Evolutionary conservation across 2,113 vertebrate genomes (phyloP).

Genomic region (Cryptomyrus ogoouensis): DNA sequence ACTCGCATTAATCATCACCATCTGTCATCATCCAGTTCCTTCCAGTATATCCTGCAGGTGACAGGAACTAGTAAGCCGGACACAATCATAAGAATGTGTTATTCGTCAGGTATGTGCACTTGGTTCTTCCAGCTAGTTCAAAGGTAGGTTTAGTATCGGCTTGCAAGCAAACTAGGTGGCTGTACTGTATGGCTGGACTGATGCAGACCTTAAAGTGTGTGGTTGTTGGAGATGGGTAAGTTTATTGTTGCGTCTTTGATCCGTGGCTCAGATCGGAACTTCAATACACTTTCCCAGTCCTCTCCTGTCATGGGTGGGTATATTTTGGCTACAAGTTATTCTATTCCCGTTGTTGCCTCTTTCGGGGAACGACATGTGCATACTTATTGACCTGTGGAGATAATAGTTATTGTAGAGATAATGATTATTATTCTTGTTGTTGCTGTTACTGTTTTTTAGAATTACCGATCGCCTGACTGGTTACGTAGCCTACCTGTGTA

Average conservation of each 20-base stretch:
- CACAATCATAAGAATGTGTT: not conserved
- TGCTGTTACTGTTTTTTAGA: not conserved
- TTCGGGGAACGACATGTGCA: not conserved
- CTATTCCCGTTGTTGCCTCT: not conserved
- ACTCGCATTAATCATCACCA: conserved; percentile 76
- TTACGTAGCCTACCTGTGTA: not conserved
- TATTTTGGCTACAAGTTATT: not conserved
- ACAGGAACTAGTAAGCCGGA: conserved; percentile 68
- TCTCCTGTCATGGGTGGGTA: not conserved
- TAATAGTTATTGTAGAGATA: not conserved
- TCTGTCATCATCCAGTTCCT: conserved; percentile 76
- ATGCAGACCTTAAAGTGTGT: conserved; percentile 98
- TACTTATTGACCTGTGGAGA: not conserved
- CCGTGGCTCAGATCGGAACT: not conserved
- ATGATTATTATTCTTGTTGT: not conserved
- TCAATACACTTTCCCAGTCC: not conserved
- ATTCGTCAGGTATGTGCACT: not conserved
- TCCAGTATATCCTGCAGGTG: conserved; percentile 83
- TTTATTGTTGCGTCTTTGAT: conserved; percentile 23
- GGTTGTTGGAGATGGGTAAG: conserved; percentile 92
- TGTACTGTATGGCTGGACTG: conserved; percentile 32
- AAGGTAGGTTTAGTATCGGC: not conserved
- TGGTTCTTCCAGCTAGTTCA: not conserved
- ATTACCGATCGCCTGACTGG: not conserved
- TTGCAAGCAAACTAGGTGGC: conserved; percentile 23